Percentiles rank a stretch among this genome's conserved stretches.
Conservation (phyloP, 2,888 invertebrate genomes). For the Diarsia rubi region DNA sequence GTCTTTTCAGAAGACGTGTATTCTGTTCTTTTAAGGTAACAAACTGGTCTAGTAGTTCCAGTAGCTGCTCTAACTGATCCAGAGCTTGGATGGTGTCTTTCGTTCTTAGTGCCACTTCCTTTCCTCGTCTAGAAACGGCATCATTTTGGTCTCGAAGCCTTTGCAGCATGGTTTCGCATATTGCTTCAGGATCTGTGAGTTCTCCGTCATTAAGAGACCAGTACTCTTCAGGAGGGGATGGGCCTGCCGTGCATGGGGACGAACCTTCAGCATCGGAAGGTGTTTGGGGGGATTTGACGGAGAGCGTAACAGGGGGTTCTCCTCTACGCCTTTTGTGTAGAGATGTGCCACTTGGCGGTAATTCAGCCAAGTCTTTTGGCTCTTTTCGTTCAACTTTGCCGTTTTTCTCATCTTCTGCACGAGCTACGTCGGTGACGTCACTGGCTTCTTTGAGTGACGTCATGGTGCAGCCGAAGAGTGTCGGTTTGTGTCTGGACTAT, state of each 20-base stretch:
- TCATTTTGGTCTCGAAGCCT: constrained; percentile 83
- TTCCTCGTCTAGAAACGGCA: constrained; percentile 89
- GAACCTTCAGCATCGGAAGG: constrained; percentile 86
- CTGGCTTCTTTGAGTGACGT: constrained; percentile 79
- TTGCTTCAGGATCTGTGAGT: constrained; percentile 78
- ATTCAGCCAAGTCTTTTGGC: constrained; percentile 78
- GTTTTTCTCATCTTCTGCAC: constrained; percentile 67
- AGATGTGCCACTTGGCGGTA: constrained; percentile 86
- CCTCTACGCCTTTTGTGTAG: constrained; percentile 86
- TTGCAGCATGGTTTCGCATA: constrained; percentile 86
- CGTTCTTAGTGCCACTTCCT: constrained; percentile 89
- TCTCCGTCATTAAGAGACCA: constrained; percentile 80
- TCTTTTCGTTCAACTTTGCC: constrained; percentile 68
- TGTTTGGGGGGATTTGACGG: constrained; percentile 83
- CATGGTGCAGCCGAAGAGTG: constrained; percentile 75
- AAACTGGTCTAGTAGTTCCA: constrained; percentile 94
- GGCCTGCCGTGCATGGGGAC: constrained; percentile 85
- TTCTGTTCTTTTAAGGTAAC: constrained; percentile 94
- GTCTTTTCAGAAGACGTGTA: constrained; percentile 92
- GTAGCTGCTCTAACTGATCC: constrained; percentile 95
- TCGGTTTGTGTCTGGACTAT: constrained; percentile 80
- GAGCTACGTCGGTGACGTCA: constrained; percentile 77
- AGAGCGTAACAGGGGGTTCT: constrained; percentile 84
- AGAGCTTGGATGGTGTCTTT: constrained; percentile 92
- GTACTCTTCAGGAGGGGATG: constrained; percentile 81